Base-by-base conservation (phyloP, 2,888 invertebrate species). In the Tenodera sinensis region DNA sequence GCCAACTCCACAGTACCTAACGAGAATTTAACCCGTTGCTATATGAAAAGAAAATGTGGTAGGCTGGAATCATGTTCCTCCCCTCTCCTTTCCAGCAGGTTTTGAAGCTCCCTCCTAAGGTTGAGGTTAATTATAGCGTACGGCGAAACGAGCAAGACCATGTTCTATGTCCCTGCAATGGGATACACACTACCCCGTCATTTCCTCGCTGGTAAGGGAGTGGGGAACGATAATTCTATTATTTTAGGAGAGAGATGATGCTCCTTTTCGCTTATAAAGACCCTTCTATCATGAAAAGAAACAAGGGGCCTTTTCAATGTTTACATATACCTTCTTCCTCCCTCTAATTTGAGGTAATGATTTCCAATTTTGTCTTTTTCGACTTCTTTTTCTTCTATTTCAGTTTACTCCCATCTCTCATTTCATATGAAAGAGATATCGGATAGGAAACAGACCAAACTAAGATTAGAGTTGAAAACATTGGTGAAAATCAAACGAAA, bases 221-320 rank as follows among this genome's bases (percentile, higher is more conserved):
- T 87, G 83, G 54, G 83, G 81, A 89, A 88, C 90, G 90, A 88
- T 90, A 90, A 90, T 90, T 90, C 90, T 90, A 90, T 90, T 90
- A 90, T 90, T 90, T 90, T 90, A 89, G 85, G 47, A 54, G 90
- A 89, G 71, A 88, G 82, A 87, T 83, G 42, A 87, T 87, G 83
- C 82, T 14, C 87, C 87, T 87, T 83, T 87, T 28, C 87, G 34
- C 42, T 25, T 87, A n/a, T 71, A 87, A 87, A 87, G 87, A 87
- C 82, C 87, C 87, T 30, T 87, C 34, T 83, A 83, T 7, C 28
- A 83, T 83, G 42, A 87, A 71, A 71, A 34, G 87, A 87, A 34
- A 81, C 14, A 87, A 83, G 82, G 86, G 87, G 83, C 30, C 85
- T 89, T 89, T 89, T 89, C 89, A 89, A 89, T 89, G 88, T 89